Base-by-base conservation (phyloP, 2,888 invertebrate species). In the Microchrysa polita region DNA sequence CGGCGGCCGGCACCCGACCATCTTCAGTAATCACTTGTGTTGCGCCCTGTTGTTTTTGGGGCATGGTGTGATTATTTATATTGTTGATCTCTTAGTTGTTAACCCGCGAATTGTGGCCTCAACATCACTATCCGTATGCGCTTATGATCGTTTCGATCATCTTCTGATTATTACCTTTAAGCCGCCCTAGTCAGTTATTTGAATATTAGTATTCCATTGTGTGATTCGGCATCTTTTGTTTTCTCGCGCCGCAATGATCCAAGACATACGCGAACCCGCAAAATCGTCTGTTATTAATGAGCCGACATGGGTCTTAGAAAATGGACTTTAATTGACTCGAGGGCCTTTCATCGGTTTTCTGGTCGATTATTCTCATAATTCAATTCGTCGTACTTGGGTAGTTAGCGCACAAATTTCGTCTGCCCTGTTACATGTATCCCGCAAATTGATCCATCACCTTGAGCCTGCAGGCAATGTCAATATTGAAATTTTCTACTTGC, bases 381-480 rank as follows among this genome's bases (percentile, higher is more conserved):
- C 75, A 73, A 72, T 63, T 61, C 73, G n/a, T n/a, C n/a, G 27
- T 53, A 67, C 20, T n/a, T n/a, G 20, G 65, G 48, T 57, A 55
- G 55, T 69, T 69, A 69, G 42, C 27, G 27, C 69, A 23, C 55
- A 57, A 23, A 34, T 57, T 34, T 53, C n/a, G 67, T 53, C 53
- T 65, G n/a, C 48, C 65, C 48, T 34, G 27, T 18, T n/a, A n/a
- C 34, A 16, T 53, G 71, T 22, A 27, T 5, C 72, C n/a, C 14
- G 9, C 71, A 48, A 74, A 76, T 76, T 76, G 74, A 76, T 73
- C 73, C 60, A 76, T 76, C 74, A 76, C 74, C 76, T 76, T 76
- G 74, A 71, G 69, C 76, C 76, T 76, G 65, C 72, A 65, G 65
- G 73, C 76, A 76, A 73, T 74, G 74, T 76, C 73, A 74, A 72